Percentiles rank a stretch among this genome's conserved stretches.
phyloP scores from a whole-genome alignment of 2,113 vertebrate genomes.

The Rissa tridactyla region DNA sequence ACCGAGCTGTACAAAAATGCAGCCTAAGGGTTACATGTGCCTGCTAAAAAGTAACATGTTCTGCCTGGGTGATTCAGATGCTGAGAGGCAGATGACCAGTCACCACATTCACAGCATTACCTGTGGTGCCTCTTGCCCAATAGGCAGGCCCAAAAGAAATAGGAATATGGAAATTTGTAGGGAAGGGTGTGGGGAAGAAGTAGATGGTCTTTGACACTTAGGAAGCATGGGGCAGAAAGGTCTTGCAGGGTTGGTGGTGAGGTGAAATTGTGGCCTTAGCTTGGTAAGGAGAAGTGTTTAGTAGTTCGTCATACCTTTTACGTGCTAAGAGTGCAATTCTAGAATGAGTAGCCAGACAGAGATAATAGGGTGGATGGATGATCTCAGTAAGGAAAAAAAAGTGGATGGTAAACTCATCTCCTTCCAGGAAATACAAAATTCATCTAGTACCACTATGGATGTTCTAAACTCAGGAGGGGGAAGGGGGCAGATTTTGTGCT shows the following conservation, averaged over 20 bases:
- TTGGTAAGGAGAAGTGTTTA: neutral
- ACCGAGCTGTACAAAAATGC: neutral
- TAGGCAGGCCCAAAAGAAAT: neutral
- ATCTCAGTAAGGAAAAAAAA: neutral
- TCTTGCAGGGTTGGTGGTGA: neutral
- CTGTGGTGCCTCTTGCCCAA: neutral
- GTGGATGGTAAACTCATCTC: accelerated
- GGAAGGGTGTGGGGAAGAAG: neutral
- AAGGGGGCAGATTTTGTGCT: neutral
- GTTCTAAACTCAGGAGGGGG: neutral
- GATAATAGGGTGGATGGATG: neutral
- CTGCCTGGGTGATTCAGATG: neutral
- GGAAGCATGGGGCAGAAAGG: neutral
- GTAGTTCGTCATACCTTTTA: neutral
- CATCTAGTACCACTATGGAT: neutral
- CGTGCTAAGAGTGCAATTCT: neutral
- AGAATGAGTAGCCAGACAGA: neutral
- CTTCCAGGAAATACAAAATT: neutral
- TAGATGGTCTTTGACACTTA: neutral
- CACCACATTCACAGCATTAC: neutral
- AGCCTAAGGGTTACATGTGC: neutral
- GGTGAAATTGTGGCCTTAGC: accelerated
- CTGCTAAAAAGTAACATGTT: neutral
- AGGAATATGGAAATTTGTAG: neutral
- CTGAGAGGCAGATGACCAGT: neutral